Base-by-base conservation (phyloP, 2,888 invertebrate genomes). In the Colostygia pectinataria region DNA sequence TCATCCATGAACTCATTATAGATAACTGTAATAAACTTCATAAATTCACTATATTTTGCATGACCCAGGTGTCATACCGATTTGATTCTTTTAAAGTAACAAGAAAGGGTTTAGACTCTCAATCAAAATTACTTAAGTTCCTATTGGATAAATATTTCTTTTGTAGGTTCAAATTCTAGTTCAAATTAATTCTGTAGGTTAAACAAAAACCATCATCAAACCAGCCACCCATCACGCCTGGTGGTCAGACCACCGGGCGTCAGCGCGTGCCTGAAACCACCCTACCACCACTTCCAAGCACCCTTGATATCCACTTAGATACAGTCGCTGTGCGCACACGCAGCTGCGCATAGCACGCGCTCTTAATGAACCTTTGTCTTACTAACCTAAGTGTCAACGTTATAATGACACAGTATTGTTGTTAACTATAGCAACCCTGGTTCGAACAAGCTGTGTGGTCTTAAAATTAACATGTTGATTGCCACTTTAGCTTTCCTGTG, bases 311-410 rank as follows among this genome's bases (percentile, higher is more conserved):
- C 53, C 40, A 55, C 49, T 46, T 48, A 8, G 33, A 52, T 52
- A 55, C 55, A 56, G 39, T 54, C 18, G 7, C 10, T 23, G 12
- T 57, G 57, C 57, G 68, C 69, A 63, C 39, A 63, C 69, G 73
- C 86, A 86, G 85, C 85, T 86, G 86, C 71, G 65, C 37, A 15
- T 43, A 66, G 77, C 86, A 85, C 86, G 83, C 80, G 85, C 80
- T 75, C 82, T 83, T 78, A 80, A 80, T 83, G 72, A 63, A 63
- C 33, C 33, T 33, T 33, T 33, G 33, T 33, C 18, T 33, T 31
- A 31, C 18, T 20, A 20, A 71, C 67, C 73, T 75, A 71, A 74
- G 53, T 51, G 55, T 46, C 55, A 55, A 53, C 43, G 43, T 31
- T 59, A 15, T 29, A 43, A 38, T 34, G 24, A 76, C 75, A 71